phyloP scores from a whole-genome alignment of 2,797 vertebrate species.

The Sebastes umbrosus region DNA sequence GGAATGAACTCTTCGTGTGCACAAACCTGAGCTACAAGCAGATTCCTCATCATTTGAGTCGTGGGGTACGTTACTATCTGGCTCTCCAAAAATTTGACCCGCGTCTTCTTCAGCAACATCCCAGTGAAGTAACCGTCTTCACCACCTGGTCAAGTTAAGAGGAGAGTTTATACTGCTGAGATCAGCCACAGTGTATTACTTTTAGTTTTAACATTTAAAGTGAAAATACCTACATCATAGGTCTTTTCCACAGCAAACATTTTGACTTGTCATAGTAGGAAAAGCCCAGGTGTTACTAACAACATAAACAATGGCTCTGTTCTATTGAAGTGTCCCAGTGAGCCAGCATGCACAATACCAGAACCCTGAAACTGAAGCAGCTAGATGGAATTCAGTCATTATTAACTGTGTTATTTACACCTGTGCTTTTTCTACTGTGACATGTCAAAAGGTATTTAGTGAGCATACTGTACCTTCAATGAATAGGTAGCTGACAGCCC shows the following conservation, averaged over 20 bases:
- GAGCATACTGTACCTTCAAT: constrained; percentile 85
- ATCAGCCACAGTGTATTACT: background rate
- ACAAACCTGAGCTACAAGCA: constrained; percentile 90
- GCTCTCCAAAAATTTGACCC: constrained; percentile 88
- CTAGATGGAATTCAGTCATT: background rate
- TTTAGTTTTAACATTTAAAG: background rate
- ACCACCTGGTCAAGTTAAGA: constrained; percentile 77
- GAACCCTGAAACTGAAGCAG: background rate
- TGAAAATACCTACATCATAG: background rate
- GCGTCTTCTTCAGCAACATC: constrained; percentile 93
- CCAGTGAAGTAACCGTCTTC: constrained; percentile 91
- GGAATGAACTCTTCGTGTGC: background rate
- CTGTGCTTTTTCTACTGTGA: background rate
- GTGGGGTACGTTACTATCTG: constrained; percentile 87
- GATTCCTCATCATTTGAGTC: constrained; percentile 95
- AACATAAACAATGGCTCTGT: background rate
- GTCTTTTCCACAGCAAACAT: background rate
- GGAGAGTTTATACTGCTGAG: background rate
- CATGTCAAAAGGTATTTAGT: background rate
- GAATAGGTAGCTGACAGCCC: constrained; percentile 87
- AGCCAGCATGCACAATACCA: background rate
- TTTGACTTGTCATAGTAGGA: background rate
- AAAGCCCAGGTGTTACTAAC: background rate
- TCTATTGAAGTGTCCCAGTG: background rate
- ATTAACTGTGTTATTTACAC: background rate